These are phyloP conservation scores for Microcebus tavaratra DNA, from an alignment of 2,113 vertebrate genomes.

Conservation along the genomic window DNA sequence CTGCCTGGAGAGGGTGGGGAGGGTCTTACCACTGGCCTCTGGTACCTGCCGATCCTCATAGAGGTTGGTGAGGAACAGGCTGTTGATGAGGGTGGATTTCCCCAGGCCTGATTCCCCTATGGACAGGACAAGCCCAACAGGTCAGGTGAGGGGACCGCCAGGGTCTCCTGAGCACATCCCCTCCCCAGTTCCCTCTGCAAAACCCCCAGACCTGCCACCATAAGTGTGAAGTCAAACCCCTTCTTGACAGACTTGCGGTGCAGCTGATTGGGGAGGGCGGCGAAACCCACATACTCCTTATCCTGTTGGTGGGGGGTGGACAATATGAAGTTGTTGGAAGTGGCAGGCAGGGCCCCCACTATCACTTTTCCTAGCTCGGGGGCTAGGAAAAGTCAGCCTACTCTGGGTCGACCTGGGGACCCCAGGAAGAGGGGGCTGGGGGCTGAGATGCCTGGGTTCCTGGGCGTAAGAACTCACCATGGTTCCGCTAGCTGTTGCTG, in stretches of 20 bases:
- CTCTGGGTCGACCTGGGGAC: background rate
- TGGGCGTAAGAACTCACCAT: slow-evolving; percentile 71
- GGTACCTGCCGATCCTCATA: slow-evolving; percentile 80
- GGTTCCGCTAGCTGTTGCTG: slow-evolving; percentile 23
- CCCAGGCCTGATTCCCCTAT: slow-evolving; percentile 83
- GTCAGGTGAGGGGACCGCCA: background rate
- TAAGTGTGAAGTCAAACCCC: slow-evolving; percentile 82
- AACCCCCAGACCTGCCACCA: slow-evolving; percentile 79
- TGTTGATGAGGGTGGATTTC: slow-evolving; percentile 84
- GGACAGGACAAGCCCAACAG: background rate
- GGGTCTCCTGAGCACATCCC: background rate
- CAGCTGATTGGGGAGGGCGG: slow-evolving; percentile 79
- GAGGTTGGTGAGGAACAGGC: slow-evolving; percentile 82
- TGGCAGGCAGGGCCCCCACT: background rate
- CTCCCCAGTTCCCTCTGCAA: background rate
- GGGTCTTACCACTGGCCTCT: slow-evolving; percentile 74
- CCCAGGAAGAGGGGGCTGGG: too few relatives aligned
- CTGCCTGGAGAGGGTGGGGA: background rate
- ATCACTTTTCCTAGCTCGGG: background rate
- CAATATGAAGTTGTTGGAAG: background rate
- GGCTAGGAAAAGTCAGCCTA: background rate
- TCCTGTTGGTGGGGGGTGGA: slow-evolving; percentile 50
- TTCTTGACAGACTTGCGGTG: slow-evolving; percentile 82
- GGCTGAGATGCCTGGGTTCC: background rate
- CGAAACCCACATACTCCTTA: slow-evolving; percentile 81